Conservation (phyloP, 2,797 vertebrate species). For the Psittacula echo region DNA sequence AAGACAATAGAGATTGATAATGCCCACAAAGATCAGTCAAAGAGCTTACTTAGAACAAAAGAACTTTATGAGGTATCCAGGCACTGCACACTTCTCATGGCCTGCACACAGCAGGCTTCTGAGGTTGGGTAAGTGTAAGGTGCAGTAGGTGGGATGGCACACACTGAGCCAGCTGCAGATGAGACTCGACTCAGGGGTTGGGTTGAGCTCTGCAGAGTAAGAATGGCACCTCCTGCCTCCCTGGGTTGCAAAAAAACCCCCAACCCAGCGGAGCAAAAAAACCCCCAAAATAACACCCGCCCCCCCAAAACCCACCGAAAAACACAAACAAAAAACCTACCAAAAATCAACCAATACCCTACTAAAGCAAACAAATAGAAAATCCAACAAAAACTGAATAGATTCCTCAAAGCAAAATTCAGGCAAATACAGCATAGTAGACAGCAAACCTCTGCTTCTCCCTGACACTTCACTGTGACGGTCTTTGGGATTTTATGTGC, state of each 20-base stretch:
- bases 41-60: background rate
- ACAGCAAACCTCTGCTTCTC: background rate
- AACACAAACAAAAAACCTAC: too few relatives aligned
- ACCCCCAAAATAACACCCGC: too few relatives aligned
- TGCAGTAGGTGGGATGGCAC: background rate
- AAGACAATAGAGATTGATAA: background rate
- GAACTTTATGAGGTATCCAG: fast-evolving
- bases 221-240: background rate
- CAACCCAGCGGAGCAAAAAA: too few relatives aligned
- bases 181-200: fast-evolving
- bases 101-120: background rate
- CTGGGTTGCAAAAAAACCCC: fast-evolving
- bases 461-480: background rate
- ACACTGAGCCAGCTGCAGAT: fast-evolving
- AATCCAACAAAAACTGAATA: fast-evolving
- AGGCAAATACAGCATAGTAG: background rate
- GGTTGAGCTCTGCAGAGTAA: fast-evolving
- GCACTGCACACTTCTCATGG: fast-evolving
- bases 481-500: background rate
- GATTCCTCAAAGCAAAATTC: background rate
- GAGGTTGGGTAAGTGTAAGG: fast-evolving
- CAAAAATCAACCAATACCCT: background rate
- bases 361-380: background rate
- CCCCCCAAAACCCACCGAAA: too few relatives aligned
- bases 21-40: background rate